Percentiles rank a stretch among this genome's conserved stretches.
Conservation (phyloP, 2,113 vertebrate species). For the Gambusia holbrooki region DNA sequence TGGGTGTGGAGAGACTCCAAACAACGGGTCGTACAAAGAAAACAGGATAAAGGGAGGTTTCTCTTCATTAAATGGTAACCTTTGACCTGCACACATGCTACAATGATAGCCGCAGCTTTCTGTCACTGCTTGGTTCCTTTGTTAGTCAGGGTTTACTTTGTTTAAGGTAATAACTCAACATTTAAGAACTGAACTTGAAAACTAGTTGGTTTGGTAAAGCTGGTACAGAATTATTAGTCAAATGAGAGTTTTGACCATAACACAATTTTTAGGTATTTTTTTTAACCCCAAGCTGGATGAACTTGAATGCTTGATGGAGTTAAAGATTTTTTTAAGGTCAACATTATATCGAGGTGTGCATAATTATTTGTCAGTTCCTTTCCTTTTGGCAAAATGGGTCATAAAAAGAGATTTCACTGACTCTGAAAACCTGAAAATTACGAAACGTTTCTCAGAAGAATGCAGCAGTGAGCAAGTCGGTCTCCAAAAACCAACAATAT, state of each 20-base stretch:
- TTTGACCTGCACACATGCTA: constrained; percentile 23
- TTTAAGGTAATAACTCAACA: background rate
- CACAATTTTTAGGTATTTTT: too few relatives aligned
- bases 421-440: too few relatives aligned
- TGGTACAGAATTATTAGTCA: background rate
- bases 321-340: too few relatives aligned
- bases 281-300: too few relatives aligned
- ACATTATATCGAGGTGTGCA: too few relatives aligned
- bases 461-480: too few relatives aligned
- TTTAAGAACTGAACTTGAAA: background rate
- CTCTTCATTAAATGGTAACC: constrained; percentile 15
- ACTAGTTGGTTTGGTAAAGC: background rate
- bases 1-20: constrained; percentile 16
- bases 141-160: background rate
- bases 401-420: too few relatives aligned
- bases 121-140: accelerated
- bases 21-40: constrained; percentile 1
- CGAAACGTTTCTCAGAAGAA: too few relatives aligned
- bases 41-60: background rate
- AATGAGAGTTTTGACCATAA: too few relatives aligned
- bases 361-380: too few relatives aligned
- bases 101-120: background rate
- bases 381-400: too few relatives aligned
- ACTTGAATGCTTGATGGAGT: too few relatives aligned
- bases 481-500: background rate